These are phyloP conservation scores for Choloepus didactylus DNA, from an alignment of 2,797 vertebrate species.

Conservation along the genomic window DNA sequence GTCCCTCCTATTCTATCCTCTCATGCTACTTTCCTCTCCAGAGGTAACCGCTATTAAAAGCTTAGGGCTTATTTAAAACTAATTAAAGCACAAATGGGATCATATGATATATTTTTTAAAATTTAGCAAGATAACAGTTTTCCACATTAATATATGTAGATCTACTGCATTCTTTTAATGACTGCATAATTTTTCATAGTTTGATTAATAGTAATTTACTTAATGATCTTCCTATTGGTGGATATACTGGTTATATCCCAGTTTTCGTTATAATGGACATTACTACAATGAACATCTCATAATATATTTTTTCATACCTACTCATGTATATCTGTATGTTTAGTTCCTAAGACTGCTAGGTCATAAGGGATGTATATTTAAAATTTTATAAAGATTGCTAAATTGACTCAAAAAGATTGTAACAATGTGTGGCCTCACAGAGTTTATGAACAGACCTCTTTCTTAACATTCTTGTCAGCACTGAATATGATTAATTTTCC, in stretches of 20 bases:
- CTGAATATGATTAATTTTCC: not conserved
- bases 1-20: not conserved
- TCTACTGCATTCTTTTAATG: not conserved
- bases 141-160: not conserved
- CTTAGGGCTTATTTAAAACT: not conserved
- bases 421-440: not conserved
- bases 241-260: not conserved
- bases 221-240: not conserved
- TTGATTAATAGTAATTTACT: not conserved
- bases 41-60: not conserved
- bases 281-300: not conserved
- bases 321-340: not conserved
- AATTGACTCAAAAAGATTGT: not conserved
- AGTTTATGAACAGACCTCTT: constrained; percentile 4
- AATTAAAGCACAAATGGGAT: not conserved
- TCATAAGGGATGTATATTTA: not conserved
- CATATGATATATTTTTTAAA: not conserved
- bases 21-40: not conserved
- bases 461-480: not conserved
- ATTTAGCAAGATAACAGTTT: not conserved
- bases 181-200: not conserved
- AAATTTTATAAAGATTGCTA: constrained; percentile 25
- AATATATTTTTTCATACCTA: not conserved
- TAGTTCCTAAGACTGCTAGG: not conserved
- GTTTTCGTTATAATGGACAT: not conserved